Percentiles rank a stretch among this genome's conserved stretches.
Conservation (phyloP, 2,797 vertebrate genomes). For the Sardinella longiceps region DNA sequence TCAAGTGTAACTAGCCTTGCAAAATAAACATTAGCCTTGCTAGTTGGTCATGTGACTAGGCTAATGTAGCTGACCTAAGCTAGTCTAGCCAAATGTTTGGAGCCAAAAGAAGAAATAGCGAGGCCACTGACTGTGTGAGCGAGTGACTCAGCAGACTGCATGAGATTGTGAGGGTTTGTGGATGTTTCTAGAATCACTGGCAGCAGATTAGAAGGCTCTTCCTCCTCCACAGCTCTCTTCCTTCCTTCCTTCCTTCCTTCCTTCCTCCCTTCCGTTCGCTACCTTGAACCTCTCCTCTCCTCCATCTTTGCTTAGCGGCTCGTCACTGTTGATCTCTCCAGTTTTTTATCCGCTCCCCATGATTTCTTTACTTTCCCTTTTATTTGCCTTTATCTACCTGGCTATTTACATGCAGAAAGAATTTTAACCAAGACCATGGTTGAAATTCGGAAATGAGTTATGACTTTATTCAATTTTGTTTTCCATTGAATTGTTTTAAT, state of each 20-base stretch:
- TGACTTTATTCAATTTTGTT: conserved; percentile 52
- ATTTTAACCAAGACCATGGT: conserved; percentile 77
- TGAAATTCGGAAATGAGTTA: conserved; percentile 80
- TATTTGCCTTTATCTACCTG: conserved; percentile 72
- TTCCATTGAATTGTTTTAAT: conserved; percentile 52
- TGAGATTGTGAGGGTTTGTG: neutral
- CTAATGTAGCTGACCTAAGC: neutral
- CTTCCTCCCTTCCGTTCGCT: conserved; percentile 57
- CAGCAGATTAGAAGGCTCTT: neutral
- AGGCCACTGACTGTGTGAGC: neutral
- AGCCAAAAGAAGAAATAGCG: neutral
- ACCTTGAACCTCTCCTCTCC: conserved; percentile 59
- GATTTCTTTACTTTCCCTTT: conserved; percentile 70
- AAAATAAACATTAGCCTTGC: neutral
- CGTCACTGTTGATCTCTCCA: conserved; percentile 75
- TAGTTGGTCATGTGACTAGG: neutral
- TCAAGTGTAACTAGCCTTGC: neutral
- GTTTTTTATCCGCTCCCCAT: conserved; percentile 72
- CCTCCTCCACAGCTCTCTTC: conserved; percentile 61
- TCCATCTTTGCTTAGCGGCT: conserved; percentile 73
- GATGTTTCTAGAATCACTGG: conserved; percentile 5
- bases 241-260: conserved; percentile 65
- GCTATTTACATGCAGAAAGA: conserved; percentile 78
- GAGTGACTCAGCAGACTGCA: conserved; percentile 12
- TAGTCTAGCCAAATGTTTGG: neutral